Evolutionary conservation across 2,888 invertebrate species (phyloP).

Genomic region (Tipula unca): DNA sequence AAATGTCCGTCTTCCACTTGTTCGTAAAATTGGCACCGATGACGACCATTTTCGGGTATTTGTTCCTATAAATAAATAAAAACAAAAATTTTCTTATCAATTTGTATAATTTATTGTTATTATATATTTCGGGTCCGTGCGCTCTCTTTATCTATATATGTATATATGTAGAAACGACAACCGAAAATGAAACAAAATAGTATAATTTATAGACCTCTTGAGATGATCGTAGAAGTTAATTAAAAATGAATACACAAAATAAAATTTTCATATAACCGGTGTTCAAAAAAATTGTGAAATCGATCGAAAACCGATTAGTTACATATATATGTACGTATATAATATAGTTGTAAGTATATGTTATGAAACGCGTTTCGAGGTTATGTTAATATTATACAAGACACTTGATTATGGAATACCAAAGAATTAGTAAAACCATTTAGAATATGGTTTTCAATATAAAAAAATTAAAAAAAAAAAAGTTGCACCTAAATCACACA

Average conservation of each 20-base stretch:
- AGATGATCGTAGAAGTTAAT: neutral
- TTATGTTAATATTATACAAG: neutral
- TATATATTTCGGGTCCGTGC: neutral
- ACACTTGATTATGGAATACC: neutral
- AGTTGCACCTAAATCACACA: neutral
- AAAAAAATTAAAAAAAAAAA: neutral
- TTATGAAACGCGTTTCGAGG: neutral
- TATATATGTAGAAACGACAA: neutral
- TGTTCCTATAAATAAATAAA: neutral
- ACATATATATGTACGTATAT: too few species aligned
- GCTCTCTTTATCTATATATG: neutral
- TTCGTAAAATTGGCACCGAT: neutral
- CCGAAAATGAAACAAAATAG: neutral
- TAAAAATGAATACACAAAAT: neutral
- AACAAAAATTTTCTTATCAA: neutral
- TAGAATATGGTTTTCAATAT: neutral
- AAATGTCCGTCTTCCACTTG: neutral
- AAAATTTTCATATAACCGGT: neutral
- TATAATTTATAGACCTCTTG: neutral
- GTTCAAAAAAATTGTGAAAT: neutral
- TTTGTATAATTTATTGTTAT: neutral
- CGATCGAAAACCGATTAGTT: neutral
- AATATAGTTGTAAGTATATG: too few species aligned
- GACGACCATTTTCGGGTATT: neutral
- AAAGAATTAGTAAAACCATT: too few species aligned